Conservation (phyloP, 2,888 invertebrate genomes). For the Parnassius smintheus region DNA sequence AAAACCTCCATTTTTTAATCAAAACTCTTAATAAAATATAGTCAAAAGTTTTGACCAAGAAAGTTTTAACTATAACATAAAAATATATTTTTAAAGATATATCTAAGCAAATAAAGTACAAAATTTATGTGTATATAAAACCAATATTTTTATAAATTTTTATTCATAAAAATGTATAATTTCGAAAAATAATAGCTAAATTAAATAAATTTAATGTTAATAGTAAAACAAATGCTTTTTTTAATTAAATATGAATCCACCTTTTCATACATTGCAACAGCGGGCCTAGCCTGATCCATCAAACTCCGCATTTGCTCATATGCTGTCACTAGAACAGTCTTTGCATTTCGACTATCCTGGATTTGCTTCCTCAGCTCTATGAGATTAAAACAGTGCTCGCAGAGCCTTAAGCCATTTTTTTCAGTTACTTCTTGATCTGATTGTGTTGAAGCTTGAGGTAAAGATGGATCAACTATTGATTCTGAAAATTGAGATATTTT, state of each 20-base stretch:
- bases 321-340: conserved; percentile 89
- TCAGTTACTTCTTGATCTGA: conserved; percentile 69
- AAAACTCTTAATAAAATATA: too few relatives aligned
- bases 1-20: too few relatives aligned
- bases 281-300: conserved; percentile 87
- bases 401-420: conserved; percentile 84
- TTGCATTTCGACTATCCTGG: conserved; percentile 90
- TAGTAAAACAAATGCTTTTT: too few relatives aligned
- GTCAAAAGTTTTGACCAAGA: too few relatives aligned
- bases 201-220: too few relatives aligned
- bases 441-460: conserved; percentile 46
- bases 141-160: too few relatives aligned
- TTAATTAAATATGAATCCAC: conserved; percentile 42
- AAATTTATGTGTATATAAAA: too few relatives aligned
- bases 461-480: conserved; percentile 74
- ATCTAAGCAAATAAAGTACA: too few relatives aligned
- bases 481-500: conserved; percentile 42
- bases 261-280: conserved; percentile 85
- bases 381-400: conserved; percentile 89
- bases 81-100: too few relatives aligned
- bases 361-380: conserved; percentile 89
- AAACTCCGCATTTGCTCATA: conserved; percentile 91
- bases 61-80: too few relatives aligned
- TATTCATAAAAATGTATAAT: too few relatives aligned
- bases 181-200: too few relatives aligned